Conservation (phyloP, 2,797 vertebrate genomes). For the Clarias fuscus region DNA sequence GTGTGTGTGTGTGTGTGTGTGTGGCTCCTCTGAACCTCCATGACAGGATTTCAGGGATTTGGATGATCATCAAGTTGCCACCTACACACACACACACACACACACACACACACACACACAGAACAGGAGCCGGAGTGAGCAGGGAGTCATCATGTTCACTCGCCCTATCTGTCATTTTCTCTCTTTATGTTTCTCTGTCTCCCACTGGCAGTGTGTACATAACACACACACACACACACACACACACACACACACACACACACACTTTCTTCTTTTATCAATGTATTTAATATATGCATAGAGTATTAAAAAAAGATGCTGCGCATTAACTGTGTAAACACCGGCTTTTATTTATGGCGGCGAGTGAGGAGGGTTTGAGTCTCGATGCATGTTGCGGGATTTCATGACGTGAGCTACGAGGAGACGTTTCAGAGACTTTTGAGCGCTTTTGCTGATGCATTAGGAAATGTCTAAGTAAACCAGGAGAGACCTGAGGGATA, state of each 20-base stretch:
- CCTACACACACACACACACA: conserved; percentile 42
- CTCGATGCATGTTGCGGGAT: neutral
- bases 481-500: neutral
- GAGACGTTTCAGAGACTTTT: neutral
- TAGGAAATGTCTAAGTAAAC: neutral
- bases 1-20: conserved; percentile 11
- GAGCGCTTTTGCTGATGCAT: neutral
- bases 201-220: conserved; percentile 14
- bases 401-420: neutral
- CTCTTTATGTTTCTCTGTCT: neutral
- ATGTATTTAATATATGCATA: neutral
- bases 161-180: conserved; percentile 23
- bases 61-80: conserved; percentile 53
- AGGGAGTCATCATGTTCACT: conserved; percentile 45
- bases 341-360: neutral
- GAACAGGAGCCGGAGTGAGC: conserved; percentile 46
- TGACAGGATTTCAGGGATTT: conserved; percentile 52
- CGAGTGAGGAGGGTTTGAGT: neutral
- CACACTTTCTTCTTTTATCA: conserved; percentile 35
- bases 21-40: conserved; percentile 48
- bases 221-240: conserved; percentile 16
- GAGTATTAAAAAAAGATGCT: neutral
- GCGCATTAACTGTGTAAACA: neutral
- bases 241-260: neutral
- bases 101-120: conserved; percentile 49